These are phyloP conservation scores for Picus viridis DNA, from an alignment of 2,797 vertebrate species.

Conservation along the genomic window DNA sequence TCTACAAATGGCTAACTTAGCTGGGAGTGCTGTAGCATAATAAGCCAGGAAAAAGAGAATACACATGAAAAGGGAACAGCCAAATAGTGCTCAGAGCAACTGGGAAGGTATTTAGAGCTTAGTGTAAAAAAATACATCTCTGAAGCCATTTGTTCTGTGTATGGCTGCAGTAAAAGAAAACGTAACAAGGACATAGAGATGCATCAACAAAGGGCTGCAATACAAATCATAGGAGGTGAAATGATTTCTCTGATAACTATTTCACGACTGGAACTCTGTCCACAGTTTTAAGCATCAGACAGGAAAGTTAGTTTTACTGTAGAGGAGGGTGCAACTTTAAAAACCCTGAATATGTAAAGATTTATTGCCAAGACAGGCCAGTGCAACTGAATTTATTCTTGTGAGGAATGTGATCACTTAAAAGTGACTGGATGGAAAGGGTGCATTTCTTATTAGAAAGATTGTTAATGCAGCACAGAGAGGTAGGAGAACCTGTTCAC, in stretches of 20 bases:
- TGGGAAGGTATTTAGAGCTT: slow-evolving; percentile 28
- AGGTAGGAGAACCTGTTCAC: not conserved
- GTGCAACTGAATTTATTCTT: not conserved
- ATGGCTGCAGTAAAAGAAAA: slow-evolving; percentile 60
- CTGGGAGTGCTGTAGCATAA: not conserved
- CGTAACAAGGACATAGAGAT: slow-evolving; percentile 51
- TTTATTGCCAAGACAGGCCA: slow-evolving; percentile 2
- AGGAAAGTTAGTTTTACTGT: slow-evolving; percentile 14
- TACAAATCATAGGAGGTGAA: slow-evolving; percentile 44
- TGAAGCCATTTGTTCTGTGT: slow-evolving; percentile 31
- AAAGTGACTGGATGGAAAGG: not conserved
- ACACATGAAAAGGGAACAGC: not conserved
- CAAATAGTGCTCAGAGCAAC: not conserved
- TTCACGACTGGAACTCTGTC: not conserved
- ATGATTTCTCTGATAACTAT: slow-evolving; percentile 43
- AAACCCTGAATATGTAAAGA: slow-evolving; percentile 25
- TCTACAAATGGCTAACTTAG: not conserved
- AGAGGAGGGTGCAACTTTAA: not conserved
- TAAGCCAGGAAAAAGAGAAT: not conserved
- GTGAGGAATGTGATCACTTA: not conserved
- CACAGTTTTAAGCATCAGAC: not conserved
- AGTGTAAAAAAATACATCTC: not conserved
- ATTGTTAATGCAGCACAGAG: not conserved
- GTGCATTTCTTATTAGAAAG: not conserved
- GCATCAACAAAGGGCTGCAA: slow-evolving; percentile 64